Percentiles rank a stretch among this genome's conserved stretches.
These are phyloP conservation scores for Aplysia californica DNA, from an alignment of 1,140 invertebrate genomes.

Conservation along the genomic window DNA sequence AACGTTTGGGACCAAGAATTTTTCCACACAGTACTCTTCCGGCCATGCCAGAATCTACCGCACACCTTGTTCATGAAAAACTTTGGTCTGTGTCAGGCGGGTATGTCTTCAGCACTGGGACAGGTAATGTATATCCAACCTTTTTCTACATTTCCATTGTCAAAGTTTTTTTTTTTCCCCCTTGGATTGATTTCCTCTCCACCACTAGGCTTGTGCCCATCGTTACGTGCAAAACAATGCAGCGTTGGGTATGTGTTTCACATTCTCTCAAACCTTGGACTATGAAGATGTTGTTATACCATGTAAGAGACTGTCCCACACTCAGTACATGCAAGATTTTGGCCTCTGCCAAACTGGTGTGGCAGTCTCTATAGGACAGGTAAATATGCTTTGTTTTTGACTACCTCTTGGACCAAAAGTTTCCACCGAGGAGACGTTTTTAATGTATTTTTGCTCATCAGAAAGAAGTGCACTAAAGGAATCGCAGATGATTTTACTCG, in stretches of 20 bases:
- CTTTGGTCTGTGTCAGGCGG: slow-evolving; percentile 88
- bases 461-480: too few species aligned
- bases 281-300: slow-evolving; percentile 41
- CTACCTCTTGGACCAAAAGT: too few species aligned
- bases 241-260: slow-evolving; percentile 91
- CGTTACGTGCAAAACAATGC: slow-evolving; percentile 84
- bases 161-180: neutral
- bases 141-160: too few species aligned
- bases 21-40: slow-evolving; percentile 61
- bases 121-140: slow-evolving; percentile 41
- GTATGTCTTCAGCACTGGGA: slow-evolving; percentile 78
- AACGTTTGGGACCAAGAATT: slow-evolving; percentile 84
- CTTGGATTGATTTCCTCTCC: slow-evolving; percentile 29
- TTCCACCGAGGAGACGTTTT: too few species aligned
- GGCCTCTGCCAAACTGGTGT: slow-evolving; percentile 94
- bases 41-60: slow-evolving; percentile 7
- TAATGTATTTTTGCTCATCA: too few species aligned
- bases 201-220: slow-evolving; percentile 93
- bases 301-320: slow-evolving; percentile 16
- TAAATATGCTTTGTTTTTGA: too few species aligned
- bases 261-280: slow-evolving; percentile 81
- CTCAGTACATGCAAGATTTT: slow-evolving; percentile 35
- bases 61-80: slow-evolving; percentile 27
- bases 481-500: too few species aligned
- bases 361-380: slow-evolving; percentile 72